Evolutionary conservation across 2,113 vertebrate species (phyloP), one percentile per base, ranked within the genome.

Genomic region (Quiscalus mexicanus): DNA sequence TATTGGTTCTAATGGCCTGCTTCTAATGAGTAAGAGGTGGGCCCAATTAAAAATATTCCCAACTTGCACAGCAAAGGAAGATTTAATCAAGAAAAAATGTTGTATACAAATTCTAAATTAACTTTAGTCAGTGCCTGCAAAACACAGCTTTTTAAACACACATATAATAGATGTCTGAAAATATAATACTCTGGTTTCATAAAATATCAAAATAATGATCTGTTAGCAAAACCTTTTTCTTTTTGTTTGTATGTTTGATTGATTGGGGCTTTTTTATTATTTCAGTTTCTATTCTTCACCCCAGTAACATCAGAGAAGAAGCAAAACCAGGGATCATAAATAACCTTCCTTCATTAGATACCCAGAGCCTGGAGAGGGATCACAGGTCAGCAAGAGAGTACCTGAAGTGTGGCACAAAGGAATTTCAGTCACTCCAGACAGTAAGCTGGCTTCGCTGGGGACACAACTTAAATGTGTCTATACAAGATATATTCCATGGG

Each of bases 41-140:
- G 19, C 19, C 10, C 28, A 91, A 84, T 82, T 87, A 91, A 87
- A 95, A 93, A 75, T 82, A 84, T 56, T 91, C 74, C 39, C 55
- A 87, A 18, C 21, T 84, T 79, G 52, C 47, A 75, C 47, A 86
- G 15, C 4, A 71, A 56, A 86, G 30, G 59, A 77, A 91, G 39
- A 39, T 5, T 81, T 93, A 31, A 50, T 69, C 41, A 89, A 84
- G 47, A 84, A 87, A 80, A 1, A 49, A 27, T 44, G 11, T 31
- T n/a, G 41, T 25, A 47, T 14, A 23, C 10, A 78, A 87, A 78
- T 30, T 23, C 37, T 33, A 58, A 53, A 74, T 84, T 74, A 75
- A 75, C 30, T 75, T 70, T 37, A 41, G 8, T 52, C 22, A 21
- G 28, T 35, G 45, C 4, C 12, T 7, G 1, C 33, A 75, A 45